A percentile compares a stretch with the other conserved stretches of the same genome.
phyloP scores from a whole-genome alignment of 2,888 invertebrate genomes.

The Melanargia galathea region DNA sequence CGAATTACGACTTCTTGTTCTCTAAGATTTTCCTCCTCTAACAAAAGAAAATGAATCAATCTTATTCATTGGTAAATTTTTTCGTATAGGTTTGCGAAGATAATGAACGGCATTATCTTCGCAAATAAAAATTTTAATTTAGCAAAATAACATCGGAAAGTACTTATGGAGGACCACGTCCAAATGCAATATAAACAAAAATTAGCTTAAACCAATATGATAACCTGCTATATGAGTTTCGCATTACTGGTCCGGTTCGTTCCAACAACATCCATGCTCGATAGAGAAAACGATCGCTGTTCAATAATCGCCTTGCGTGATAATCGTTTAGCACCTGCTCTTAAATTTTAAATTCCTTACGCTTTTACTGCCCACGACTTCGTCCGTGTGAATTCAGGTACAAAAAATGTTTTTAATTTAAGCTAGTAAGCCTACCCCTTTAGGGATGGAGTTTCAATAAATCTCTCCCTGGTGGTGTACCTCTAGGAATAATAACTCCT shows the following conservation, averaged over 20 bases:
- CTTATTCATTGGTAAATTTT: neutral
- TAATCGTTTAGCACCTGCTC: slow-evolving; percentile 65
- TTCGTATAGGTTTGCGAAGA: too few relatives aligned
- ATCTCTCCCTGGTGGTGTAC: too few relatives aligned
- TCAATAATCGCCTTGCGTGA: slow-evolving; percentile 63
- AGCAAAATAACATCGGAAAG: neutral
- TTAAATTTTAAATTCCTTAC: slow-evolving; percentile 58
- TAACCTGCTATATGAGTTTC: slow-evolving; percentile 59
- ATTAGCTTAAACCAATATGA: slow-evolving; percentile 67
- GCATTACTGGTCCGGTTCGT: slow-evolving; percentile 63
- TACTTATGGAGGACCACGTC: neutral
- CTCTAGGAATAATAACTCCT: too few relatives aligned
- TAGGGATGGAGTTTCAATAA: too few relatives aligned
- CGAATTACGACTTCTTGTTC: too few relatives aligned
- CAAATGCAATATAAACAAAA: slow-evolving; percentile 29
- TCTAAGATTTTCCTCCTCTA: too few relatives aligned
- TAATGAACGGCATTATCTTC: too few relatives aligned
- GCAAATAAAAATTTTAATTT: neutral
- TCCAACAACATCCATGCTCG: slow-evolving; percentile 55
- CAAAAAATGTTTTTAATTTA: too few relatives aligned
- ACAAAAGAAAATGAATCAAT: neutral
- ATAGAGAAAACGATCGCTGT: slow-evolving; percentile 64
- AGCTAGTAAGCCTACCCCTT: too few relatives aligned
- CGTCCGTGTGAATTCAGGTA: too few relatives aligned
- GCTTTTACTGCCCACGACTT: neutral